Conservation (phyloP, 2,888 invertebrate genomes). For the Parnassius mnemosyne region DNA sequence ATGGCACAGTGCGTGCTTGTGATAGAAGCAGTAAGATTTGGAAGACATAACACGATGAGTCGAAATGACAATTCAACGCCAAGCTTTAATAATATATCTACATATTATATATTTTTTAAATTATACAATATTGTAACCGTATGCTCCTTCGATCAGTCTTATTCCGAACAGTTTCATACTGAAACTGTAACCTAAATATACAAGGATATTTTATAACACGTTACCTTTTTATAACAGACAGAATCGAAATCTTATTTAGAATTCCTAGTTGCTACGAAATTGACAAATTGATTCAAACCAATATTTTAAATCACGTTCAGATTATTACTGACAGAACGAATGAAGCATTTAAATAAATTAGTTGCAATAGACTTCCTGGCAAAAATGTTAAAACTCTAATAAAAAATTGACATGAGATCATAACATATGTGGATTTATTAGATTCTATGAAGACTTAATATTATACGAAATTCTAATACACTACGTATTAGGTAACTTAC, state of each 20-base stretch:
- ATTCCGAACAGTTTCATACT: conserved; percentile 29
- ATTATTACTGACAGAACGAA: conserved; percentile 35
- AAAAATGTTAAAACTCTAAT: conserved; percentile 22
- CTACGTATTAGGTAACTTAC: not conserved
- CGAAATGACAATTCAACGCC: conserved; percentile 33
- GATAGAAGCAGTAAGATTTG: conserved; percentile 31
- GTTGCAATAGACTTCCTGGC: not conserved
- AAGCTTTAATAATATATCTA: conserved; percentile 21
- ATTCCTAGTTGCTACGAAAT: not conserved
- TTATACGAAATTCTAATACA: not conserved
- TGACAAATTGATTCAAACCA: conserved; percentile 5
- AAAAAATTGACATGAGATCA: conserved; percentile 42
- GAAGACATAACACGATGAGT: conserved; percentile 49
- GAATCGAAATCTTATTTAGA: conserved; percentile 3
- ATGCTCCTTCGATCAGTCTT: conserved; percentile 47
- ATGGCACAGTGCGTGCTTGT: not conserved
- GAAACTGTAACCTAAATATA: conserved; percentile 29
- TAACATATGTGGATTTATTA: too few relatives aligned
- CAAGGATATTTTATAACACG: not conserved
- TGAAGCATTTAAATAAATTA: conserved; percentile 10
- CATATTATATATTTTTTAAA: conserved; percentile 8
- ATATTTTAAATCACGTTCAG: conserved; percentile 22
- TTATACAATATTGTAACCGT: conserved; percentile 20
- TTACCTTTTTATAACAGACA: not conserved
- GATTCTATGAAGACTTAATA: not conserved